Base-by-base conservation (phyloP, 1,140 invertebrate genomes). In the Drosophila carrolli region DNA sequence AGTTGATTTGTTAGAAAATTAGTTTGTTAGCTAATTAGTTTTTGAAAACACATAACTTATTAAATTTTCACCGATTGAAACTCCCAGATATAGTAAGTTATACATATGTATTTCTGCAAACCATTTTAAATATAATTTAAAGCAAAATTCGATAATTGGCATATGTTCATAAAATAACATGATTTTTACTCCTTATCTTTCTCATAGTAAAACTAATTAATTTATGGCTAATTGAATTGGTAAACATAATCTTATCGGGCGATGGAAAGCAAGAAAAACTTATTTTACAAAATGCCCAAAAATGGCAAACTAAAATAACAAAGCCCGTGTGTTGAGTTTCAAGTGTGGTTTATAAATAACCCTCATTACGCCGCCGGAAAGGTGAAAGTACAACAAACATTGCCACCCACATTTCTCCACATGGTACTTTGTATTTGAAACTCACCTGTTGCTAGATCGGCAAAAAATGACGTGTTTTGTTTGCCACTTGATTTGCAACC, bases 371-470 rank as follows among this genome's bases (percentile, higher is more conserved):
- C 32, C 32, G 13, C 11, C 19, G 19, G 14, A 57, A 37, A 48
- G 65, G 51, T 57, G 67, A 71, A 70, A 71, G 67, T 70, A 41
- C 51, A 70, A 70, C 29, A 51, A 13, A 40, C 56, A 59, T 10
- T 56, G n/a, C 44, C 63, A 54, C 50, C 63, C 50, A 54, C 62
- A 32, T 62, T 35, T 9, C 19, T 5, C 16, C 43, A 10, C 32
- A 29, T 16, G 23, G 43, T 29, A 47, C 47, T 32, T 23, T 5
- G 13, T 8, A 41, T 13, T 35, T 43, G 40, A 46, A 11, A 59
- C 68, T 72, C 68, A 72, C 68, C 68, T 72, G 68, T 72, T 71
- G 68, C 66, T 58, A 37, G 46, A 44, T 37, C 35, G 14, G 8
- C 41, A 16, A 29, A 13, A 55, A 68, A 58, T 71, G 54, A 72